Percentiles rank a stretch among this genome's conserved stretches.
phyloP scores from a whole-genome alignment of 2,888 invertebrate genomes.

The Mylabris sibirica region DNA sequence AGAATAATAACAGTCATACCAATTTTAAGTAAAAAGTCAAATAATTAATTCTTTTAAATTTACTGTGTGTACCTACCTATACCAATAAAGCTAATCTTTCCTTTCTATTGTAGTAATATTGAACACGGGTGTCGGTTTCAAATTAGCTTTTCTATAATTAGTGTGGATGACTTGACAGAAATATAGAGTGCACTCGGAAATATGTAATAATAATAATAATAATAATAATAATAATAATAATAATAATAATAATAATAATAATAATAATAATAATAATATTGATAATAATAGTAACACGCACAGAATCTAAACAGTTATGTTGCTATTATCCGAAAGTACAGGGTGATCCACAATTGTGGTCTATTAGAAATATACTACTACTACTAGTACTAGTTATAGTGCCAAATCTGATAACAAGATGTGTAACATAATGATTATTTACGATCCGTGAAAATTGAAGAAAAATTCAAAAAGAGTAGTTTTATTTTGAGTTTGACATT shows the following conservation, averaged over 20 bases:
- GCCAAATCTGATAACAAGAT: no score
- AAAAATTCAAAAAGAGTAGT: no score
- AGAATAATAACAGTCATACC: neutral
- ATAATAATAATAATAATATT: constrained; percentile 4
- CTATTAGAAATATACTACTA: no score
- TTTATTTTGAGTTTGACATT: no score
- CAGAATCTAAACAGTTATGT: neutral
- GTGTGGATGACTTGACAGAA: constrained; percentile 1
- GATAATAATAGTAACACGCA: neutral
- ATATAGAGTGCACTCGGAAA: neutral
- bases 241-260: neutral
- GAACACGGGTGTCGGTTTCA: constrained; percentile 6
- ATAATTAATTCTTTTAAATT: neutral
- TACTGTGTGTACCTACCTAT: no score
- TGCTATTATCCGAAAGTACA: neutral
- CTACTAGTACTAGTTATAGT: no score
- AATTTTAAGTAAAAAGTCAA: neutral
- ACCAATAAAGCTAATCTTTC: neutral
- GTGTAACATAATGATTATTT: no score
- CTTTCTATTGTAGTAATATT: neutral
- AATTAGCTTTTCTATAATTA: constrained; percentile 3
- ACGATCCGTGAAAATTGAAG: no score
- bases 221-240: neutral
- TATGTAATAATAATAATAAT: constrained; percentile 6
- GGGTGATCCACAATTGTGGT: no score